A percentile compares a stretch with the other conserved stretches of the same genome.
These are phyloP conservation scores for Nicator chloris DNA, from an alignment of 2,113 vertebrate genomes.

Conservation along the genomic window DNA sequence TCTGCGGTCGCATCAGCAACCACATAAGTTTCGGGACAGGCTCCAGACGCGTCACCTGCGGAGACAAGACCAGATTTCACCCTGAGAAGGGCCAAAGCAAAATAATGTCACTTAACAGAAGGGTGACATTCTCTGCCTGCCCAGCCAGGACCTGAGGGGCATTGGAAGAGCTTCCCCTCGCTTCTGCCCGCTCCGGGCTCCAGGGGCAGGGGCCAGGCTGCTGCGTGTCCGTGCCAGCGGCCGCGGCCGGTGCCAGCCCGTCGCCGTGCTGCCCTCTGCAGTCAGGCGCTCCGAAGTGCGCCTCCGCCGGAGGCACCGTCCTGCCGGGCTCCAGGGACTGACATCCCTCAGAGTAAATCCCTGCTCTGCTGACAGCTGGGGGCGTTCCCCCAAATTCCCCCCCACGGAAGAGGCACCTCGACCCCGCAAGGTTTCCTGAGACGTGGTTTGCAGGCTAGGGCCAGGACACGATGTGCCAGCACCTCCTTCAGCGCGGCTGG, in stretches of 20 bases:
- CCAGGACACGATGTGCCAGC: not conserved
- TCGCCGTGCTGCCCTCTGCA: slow-evolving; percentile 42
- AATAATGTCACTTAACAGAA: not conserved
- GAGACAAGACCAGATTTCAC: not conserved
- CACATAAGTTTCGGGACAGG: not conserved
- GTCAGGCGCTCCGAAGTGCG: not conserved
- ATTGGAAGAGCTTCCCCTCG: rapidly evolving
- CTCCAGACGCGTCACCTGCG: not conserved
- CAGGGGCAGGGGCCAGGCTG: rapidly evolving
- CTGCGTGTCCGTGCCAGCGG: rapidly evolving
- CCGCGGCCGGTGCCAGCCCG: not conserved
- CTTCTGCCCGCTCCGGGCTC: not conserved
- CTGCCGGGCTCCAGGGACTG: not conserved
- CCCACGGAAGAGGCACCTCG: not conserved
- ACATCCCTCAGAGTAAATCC: rapidly evolving
- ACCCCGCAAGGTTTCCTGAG: rapidly evolving
- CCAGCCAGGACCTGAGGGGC: not conserved
- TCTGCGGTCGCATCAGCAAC: not conserved
- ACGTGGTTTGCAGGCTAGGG: rapidly evolving
- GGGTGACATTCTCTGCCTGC: not conserved
- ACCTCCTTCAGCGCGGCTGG: rapidly evolving
- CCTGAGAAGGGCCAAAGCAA: not conserved
- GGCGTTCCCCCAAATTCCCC: too few relatives aligned
- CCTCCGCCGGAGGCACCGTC: rapidly evolving
- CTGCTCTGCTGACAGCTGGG: not conserved